Conservation (phyloP, 2,113 vertebrate genomes). For the Carassius carassius region DNA sequence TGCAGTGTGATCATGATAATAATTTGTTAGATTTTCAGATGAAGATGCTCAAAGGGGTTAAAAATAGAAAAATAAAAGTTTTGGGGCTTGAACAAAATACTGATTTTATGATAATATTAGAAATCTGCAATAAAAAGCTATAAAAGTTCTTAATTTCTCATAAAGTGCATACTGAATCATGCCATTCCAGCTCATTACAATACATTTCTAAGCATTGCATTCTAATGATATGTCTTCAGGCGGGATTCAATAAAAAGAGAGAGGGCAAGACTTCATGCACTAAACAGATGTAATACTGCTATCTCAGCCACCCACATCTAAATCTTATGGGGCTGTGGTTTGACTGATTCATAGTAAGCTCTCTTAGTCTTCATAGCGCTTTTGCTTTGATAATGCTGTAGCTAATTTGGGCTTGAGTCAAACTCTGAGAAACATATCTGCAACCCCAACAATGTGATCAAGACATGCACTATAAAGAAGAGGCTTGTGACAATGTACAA, state of each 20-base stretch:
- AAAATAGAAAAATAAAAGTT: neutral
- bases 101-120: neutral
- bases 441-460: neutral
- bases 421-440: neutral
- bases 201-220: slow-evolving; percentile 4
- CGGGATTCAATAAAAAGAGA: slow-evolving; percentile 17
- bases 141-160: neutral
- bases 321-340: neutral
- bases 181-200: neutral
- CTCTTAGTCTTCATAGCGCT: neutral
- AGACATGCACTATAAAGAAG: neutral
- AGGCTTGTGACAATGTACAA: neutral
- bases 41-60: neutral
- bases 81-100: neutral
- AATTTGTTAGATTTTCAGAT: neutral
- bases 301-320: neutral
- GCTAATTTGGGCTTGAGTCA: neutral
- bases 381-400: neutral
- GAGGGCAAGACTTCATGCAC: neutral
- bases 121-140: neutral
- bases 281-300: neutral
- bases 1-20: neutral
- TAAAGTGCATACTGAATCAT: neutral
- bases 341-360: neutral
- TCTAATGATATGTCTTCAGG: slow-evolving; percentile 19